These are phyloP conservation scores for Aspidiotus rigidus DNA, from an alignment of 2,888 invertebrate genomes.

Conservation along the genomic window DNA sequence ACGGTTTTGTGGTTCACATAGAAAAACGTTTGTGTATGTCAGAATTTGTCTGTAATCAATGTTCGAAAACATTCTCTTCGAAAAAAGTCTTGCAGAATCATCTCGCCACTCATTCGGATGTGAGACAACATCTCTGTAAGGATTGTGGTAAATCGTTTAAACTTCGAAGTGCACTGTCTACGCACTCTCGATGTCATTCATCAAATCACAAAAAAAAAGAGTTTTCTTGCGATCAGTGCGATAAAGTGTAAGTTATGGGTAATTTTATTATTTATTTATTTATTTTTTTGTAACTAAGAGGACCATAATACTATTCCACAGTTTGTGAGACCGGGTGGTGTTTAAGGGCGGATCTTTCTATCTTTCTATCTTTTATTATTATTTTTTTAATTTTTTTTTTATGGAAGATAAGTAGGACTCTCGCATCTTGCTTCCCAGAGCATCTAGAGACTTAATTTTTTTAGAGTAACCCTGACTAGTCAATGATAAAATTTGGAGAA, in stretches of 20 bases:
- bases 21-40: constrained; percentile 46
- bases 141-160: constrained; percentile 52
- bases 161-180: constrained; percentile 49
- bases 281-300: constrained; percentile 19
- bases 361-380: no score
- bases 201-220: constrained; percentile 51
- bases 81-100: constrained; percentile 47
- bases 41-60: constrained; percentile 46
- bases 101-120: constrained; percentile 47
- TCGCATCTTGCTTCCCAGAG: no score
- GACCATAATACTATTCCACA: neutral
- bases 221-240: constrained; percentile 52
- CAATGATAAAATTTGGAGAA: no score
- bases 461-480: no score
- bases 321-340: neutral
- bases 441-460: no score
- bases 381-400: no score
- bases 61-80: constrained; percentile 50
- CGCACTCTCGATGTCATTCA: constrained; percentile 50
- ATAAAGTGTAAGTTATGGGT: constrained; percentile 44
- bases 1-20: constrained; percentile 56
- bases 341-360: no score
- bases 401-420: no score
- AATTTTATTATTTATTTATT: neutral
- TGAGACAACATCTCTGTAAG: constrained; percentile 47